These are phyloP conservation scores for Ypsolopha sequella DNA, from an alignment of 2,888 invertebrate species.

Conservation along the genomic window DNA sequence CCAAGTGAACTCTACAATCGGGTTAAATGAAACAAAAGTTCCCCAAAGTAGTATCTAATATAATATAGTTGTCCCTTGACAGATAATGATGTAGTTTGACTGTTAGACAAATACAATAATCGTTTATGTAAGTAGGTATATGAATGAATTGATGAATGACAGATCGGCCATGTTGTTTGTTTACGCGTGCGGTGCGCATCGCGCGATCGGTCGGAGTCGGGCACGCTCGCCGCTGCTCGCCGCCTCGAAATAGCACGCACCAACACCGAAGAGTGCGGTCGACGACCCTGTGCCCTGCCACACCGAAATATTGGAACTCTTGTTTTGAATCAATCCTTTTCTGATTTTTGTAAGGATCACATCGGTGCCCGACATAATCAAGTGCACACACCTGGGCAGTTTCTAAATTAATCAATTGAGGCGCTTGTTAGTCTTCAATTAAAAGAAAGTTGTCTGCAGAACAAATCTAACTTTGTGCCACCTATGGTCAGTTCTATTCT, in stretches of 20 bases:
- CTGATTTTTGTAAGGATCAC: conserved; percentile 31
- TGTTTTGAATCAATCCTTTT: conserved; percentile 33
- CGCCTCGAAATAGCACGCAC: conserved; percentile 65
- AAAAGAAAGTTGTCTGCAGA: too few species aligned
- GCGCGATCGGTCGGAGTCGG: conserved; percentile 46
- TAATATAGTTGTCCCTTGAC: not conserved
- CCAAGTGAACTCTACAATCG: too few species aligned
- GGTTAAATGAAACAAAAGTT: not conserved
- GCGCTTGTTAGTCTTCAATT: too few species aligned
- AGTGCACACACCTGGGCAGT: not conserved
- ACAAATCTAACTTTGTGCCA: too few species aligned
- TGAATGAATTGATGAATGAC: conserved; percentile 70
- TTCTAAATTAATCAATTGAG: too few species aligned
- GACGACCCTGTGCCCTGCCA: conserved; percentile 58
- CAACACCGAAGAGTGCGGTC: conserved; percentile 54
- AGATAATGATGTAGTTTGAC: conserved; percentile 24
- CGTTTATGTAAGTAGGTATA: conserved; percentile 30
- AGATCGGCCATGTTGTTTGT: conserved; percentile 64
- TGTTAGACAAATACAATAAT: conserved; percentile 58
- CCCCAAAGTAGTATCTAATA: not conserved
- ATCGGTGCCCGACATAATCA: conserved; percentile 9
- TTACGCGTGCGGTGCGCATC: conserved; percentile 51
- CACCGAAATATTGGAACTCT: conserved; percentile 62
- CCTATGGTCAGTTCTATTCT: too few species aligned
- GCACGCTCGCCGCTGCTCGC: conserved; percentile 30